Percentiles rank a stretch among this genome's conserved stretches.
These are phyloP conservation scores for Corythaeola cristata DNA, from an alignment of 2,113 vertebrate species.

Conservation along the genomic window DNA sequence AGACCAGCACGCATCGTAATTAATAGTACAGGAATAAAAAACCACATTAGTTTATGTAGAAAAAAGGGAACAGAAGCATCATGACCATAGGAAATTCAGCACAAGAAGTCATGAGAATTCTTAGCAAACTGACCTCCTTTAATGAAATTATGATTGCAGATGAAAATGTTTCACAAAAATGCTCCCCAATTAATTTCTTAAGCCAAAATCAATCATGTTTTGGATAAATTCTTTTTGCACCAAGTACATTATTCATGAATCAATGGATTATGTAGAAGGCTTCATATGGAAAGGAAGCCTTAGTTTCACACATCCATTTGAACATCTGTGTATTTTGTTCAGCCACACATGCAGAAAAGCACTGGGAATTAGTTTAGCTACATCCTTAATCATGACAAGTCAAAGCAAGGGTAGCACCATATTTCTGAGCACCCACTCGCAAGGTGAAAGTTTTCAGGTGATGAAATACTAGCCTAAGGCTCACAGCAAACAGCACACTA, in stretches of 20 bases:
- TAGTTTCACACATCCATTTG: not conserved
- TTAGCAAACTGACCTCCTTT: not conserved
- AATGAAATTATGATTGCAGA: not conserved
- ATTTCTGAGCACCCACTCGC: not conserved
- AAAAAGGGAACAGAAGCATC: not conserved
- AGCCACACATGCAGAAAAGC: not conserved
- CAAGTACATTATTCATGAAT: slow-evolving; percentile 32
- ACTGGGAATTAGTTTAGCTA: not conserved
- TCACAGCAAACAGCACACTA: not conserved
- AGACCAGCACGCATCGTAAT: not conserved
- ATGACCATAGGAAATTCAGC: not conserved
- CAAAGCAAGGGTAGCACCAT: not conserved
- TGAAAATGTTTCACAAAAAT: slow-evolving; percentile 24
- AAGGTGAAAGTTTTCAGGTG: not conserved
- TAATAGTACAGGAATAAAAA: not conserved
- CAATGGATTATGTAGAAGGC: not conserved
- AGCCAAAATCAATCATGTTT: slow-evolving; percentile 45
- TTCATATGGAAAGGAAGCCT: not conserved
- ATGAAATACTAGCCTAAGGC: not conserved
- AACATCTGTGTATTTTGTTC: not conserved
- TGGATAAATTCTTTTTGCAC: slow-evolving; percentile 35
- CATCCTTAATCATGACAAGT: not conserved
- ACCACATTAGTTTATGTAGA: not conserved
- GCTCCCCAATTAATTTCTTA: not conserved
- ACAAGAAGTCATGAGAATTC: not conserved